Percentiles rank a stretch among this genome's conserved stretches.
phyloP scores from a whole-genome alignment of 2,797 vertebrate genomes.

The Acipenser ruthenus region DNA sequence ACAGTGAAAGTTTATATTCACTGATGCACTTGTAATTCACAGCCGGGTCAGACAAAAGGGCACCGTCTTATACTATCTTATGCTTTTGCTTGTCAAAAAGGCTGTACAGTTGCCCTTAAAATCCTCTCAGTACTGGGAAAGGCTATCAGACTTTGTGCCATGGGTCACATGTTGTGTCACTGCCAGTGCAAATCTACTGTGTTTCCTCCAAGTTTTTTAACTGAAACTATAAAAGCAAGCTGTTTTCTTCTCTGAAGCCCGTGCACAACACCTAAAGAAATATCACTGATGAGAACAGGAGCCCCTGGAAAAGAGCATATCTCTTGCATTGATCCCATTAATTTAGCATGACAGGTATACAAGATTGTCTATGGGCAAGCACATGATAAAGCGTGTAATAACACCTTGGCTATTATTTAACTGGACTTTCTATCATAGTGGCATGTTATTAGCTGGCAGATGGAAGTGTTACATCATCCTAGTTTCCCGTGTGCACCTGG shows the following conservation, averaged over 20 bases:
- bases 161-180: background rate
- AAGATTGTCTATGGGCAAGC: slow-evolving; percentile 27
- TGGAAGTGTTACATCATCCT: slow-evolving; percentile 38
- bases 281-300: background rate
- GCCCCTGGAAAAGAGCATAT: background rate
- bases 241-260: slow-evolving; percentile 12
- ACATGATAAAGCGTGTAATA: slow-evolving; percentile 55
- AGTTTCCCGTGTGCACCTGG: slow-evolving; percentile 13
- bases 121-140: too few relatives aligned
- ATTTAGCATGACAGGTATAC: slow-evolving; percentile 34
- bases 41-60: too few relatives aligned
- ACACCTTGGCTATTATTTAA: slow-evolving; percentile 58
- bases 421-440: slow-evolving; percentile 62
- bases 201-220: slow-evolving; percentile 14
- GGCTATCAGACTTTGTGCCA: too few relatives aligned
- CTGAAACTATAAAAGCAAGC: background rate
- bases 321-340: slow-evolving; percentile 27
- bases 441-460: slow-evolving; percentile 60
- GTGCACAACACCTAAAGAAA: background rate
- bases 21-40: too few relatives aligned
- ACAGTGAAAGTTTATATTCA: too few relatives aligned
- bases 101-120: too few relatives aligned
- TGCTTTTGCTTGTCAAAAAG: too few relatives aligned
- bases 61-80: too few relatives aligned
- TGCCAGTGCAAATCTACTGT: slow-evolving; percentile 13